Conservation (phyloP, 1,140 invertebrate genomes). For the Agrilus planipennis region DNA sequence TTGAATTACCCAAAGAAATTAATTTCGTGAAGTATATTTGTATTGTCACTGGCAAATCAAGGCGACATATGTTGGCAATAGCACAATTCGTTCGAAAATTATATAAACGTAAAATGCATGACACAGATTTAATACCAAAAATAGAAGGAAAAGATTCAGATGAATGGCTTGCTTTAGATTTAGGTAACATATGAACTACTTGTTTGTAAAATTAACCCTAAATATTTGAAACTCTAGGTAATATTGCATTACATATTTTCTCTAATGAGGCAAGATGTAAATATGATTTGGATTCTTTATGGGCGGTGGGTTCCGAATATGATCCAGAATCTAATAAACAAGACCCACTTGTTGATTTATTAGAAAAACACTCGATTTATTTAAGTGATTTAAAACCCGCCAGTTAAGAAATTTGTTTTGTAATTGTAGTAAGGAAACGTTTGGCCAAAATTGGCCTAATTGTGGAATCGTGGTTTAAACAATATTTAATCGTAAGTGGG, state of each 20-base stretch:
- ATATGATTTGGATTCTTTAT: slow-evolving; percentile 85
- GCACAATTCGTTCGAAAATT: slow-evolving; percentile 64
- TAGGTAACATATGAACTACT: slow-evolving; percentile 45
- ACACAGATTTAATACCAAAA: slow-evolving; percentile 53
- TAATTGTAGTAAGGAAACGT: too few relatives aligned
- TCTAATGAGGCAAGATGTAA: slow-evolving; percentile 48
- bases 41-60: slow-evolving; percentile 23
- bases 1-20: slow-evolving; percentile 55
- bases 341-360: slow-evolving; percentile 43
- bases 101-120: slow-evolving; percentile 60
- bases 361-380: slow-evolving; percentile 50
- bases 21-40: slow-evolving; percentile 45
- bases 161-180: slow-evolving; percentile 83
- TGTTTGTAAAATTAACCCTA: not conserved
- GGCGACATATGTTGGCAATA: slow-evolving; percentile 45
- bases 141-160: slow-evolving; percentile 63
- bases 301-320: slow-evolving; percentile 72
- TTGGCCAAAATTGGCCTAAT: too few relatives aligned
- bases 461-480: too few relatives aligned
- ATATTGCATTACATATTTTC: slow-evolving; percentile 87
- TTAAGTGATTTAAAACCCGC: slow-evolving; percentile 47
- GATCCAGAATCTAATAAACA: slow-evolving; percentile 54
- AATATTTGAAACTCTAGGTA: slow-evolving; percentile 44
- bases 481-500: too few relatives aligned
- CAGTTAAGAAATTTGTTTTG: slow-evolving; percentile 6